phyloP scores from a whole-genome alignment of 30 jellyfish, hydroid and myxozoan species.

The Pseudorhiza aurosa region DNA sequence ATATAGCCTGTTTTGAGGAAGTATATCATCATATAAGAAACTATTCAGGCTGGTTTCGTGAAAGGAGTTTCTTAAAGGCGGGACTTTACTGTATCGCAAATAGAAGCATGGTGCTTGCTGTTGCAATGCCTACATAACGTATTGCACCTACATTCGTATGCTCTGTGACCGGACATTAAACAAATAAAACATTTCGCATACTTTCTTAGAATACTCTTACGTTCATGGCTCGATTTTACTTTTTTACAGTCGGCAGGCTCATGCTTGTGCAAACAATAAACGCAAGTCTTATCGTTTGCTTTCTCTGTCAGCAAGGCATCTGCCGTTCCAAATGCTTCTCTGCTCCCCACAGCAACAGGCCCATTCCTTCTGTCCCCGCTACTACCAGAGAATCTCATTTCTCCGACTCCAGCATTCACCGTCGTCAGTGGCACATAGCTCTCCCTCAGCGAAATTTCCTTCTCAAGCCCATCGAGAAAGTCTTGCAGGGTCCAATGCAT shows the following conservation, averaged over 20 bases:
- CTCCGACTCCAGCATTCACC: neutral
- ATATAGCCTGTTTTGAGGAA: no score
- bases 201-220: slow-evolving; percentile 5
- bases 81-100: neutral
- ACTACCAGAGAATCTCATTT: neutral
- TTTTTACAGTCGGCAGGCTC: neutral
- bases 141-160: neutral
- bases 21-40: no score
- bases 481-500: slow-evolving; percentile 5
- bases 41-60: neutral
- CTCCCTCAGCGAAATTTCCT: no score
- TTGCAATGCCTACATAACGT: neutral
- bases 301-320: slow-evolving; percentile 2
- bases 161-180: neutral
- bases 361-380: neutral
- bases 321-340: no score
- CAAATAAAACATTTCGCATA: no score
- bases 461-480: neutral
- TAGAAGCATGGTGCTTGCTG: neutral
- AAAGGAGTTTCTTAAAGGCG: neutral
- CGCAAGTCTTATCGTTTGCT: neutral
- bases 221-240: neutral
- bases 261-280: neutral
- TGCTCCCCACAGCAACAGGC: no score
- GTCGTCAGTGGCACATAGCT: neutral